These are phyloP conservation scores for Paedocypris micromegethes DNA, from an alignment of 2,797 vertebrate species.

Conservation along the genomic window DNA sequence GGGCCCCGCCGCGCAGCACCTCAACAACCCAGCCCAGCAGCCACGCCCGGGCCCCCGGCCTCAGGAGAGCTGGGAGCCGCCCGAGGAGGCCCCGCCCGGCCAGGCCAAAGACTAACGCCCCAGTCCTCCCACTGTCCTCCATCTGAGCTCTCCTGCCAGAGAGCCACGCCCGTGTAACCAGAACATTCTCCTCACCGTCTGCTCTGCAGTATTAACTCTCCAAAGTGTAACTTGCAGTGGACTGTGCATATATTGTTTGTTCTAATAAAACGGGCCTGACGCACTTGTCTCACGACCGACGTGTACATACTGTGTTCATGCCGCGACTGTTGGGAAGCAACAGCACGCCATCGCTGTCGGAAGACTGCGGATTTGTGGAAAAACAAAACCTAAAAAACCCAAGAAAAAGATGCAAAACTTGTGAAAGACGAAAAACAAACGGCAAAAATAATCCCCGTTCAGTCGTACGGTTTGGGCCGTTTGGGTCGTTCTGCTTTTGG, in stretches of 20 bases:
- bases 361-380: conserved; percentile 85
- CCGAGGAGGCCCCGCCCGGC: conserved; percentile 87
- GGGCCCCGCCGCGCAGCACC: conserved; percentile 97
- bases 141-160: conserved; percentile 80
- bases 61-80: conserved; percentile 97
- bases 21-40: conserved; percentile 99
- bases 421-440: conserved; percentile 63
- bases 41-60: conserved; percentile 92
- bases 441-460: conserved; percentile 77
- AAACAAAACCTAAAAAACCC: conserved; percentile 62
- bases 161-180: conserved; percentile 65
- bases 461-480: conserved; percentile 88
- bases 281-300: conserved; percentile 96
- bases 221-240: conserved; percentile 86
- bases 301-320: conserved; percentile 99
- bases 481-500: conserved; percentile 82
- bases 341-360: conserved; percentile 85
- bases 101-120: conserved; percentile 92
- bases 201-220: conserved; percentile 86
- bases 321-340: conserved; percentile 91
- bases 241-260: conserved; percentile 93
- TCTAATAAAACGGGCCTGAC: conserved; percentile 89
- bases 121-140: conserved; percentile 64
- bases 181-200: conserved; percentile 84
- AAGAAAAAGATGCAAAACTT: conserved; percentile 43